Percentiles rank a stretch among this genome's conserved stretches.
phyloP scores from a whole-genome alignment of 2,797 vertebrate genomes.

The Lithobates sylvaticus region DNA sequence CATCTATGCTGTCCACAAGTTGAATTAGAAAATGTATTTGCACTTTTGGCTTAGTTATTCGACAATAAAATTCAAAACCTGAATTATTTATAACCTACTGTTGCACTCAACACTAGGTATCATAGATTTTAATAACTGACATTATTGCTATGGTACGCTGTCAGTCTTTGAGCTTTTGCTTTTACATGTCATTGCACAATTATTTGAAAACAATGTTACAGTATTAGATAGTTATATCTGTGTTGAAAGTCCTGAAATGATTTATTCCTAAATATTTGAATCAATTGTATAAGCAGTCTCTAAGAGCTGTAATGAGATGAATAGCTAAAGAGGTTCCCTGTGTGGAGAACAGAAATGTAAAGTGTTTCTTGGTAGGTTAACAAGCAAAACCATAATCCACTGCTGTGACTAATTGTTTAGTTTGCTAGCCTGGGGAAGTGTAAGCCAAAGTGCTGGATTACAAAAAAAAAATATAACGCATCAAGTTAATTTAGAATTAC shows the following conservation, averaged over 20 bases:
- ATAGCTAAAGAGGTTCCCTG: constrained; percentile 7
- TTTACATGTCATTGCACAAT: neutral
- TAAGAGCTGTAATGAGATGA: neutral
- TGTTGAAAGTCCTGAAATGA: neutral
- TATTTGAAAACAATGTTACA: neutral
- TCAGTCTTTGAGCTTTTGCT: neutral
- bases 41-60: no score
- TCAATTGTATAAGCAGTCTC: constrained; percentile 9
- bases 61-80: no score
- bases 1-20: no score
- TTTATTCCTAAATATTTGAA: constrained; percentile 12
- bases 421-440: constrained; percentile 19
- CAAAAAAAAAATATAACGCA: neutral
- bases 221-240: neutral
- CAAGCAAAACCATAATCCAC: constrained; percentile 21
- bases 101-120: neutral
- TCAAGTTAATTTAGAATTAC: constrained; percentile 13
- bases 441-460: constrained; percentile 4
- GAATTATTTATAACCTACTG: no score
- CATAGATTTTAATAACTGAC: neutral
- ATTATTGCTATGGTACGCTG: neutral
- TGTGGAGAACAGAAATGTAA: constrained; percentile 22
- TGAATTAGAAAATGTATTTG: no score
- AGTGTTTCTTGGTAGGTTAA: constrained; percentile 19
- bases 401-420: constrained; percentile 43